Base-by-base conservation (phyloP, 2,113 vertebrate species). In the Psittacula cyanocephala region DNA sequence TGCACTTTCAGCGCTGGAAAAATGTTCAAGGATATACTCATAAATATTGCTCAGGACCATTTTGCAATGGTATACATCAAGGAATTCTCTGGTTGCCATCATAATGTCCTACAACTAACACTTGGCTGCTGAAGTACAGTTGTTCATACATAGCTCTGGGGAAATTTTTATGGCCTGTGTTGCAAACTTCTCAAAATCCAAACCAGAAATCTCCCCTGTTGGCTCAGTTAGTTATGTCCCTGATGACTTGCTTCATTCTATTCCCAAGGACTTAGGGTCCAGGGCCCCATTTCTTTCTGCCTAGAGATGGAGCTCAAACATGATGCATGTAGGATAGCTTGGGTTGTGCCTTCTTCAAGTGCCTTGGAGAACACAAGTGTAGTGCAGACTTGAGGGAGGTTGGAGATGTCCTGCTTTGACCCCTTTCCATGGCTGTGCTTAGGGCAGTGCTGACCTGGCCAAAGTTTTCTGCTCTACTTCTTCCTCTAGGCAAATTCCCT, bases 111-210 rank as follows among this genome's bases (percentile, higher is more conserved):
- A 65, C 39, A 86, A 88, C 27, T 49, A 49, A 63, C 60, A 86
- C 31, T 17, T 57, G 44, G 24, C 60, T 90, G 60, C 76, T 84
- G 52, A 49, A 86, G 35, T 60, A 47, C 16, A 69, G 75, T 86
- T 92, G 39, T 63, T 88, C 72, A 35, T 68, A n/a, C 55, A 64
- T 80, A 93, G 82, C 76, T 93, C 82, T 91, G 62, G 72, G 92
- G 88, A 90, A 92, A 92, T 80, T 89, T 91, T 95, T 97, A 95
- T 78, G 65, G 91, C 69, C 64, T 92, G 29, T 95, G 84, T 94
- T 81, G 90, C 95, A 96, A 96, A 67, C 49, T 84, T 76, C 81
- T 84, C 83, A 95, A 94, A 96, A 96, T 85, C 77, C 69, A 90
- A 94, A 93, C 86, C 88, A 96, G 88, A 70, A 92, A 62, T 86